Evolutionary conservation across 2,113 vertebrate genomes (phyloP).

Genomic region (Otis tarda): DNA sequence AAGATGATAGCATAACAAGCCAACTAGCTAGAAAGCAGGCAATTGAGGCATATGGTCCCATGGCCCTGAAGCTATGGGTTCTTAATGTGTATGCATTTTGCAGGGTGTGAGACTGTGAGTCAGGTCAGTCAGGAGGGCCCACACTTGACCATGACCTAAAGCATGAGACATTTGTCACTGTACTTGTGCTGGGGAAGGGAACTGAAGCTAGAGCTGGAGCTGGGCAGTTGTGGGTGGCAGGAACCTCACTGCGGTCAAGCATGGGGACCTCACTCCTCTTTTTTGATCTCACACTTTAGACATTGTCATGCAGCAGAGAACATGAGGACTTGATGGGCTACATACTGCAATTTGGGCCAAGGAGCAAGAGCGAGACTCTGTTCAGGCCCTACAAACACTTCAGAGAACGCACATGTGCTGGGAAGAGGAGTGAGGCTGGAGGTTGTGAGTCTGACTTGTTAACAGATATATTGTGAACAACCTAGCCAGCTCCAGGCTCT

Average conservation of each 20-base stretch:
- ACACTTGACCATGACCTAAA: not conserved
- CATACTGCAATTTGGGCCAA: not conserved
- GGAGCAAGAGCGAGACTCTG: not conserved
- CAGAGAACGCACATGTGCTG: not conserved
- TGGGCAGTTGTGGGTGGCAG: not conserved
- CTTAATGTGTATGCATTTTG: not conserved
- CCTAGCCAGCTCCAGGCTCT: not conserved
- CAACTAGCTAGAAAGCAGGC: not conserved
- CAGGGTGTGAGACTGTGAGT: not conserved
- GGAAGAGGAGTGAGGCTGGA: not conserved
- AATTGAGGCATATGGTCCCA: too few relatives aligned
- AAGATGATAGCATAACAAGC: not conserved
- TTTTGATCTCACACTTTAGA: not conserved
- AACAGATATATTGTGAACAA: not conserved
- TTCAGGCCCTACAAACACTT: not conserved
- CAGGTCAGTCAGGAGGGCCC: not conserved
- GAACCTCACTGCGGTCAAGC: not conserved
- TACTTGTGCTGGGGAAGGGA: not conserved
- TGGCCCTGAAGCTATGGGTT: not conserved
- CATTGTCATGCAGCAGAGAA: not conserved
- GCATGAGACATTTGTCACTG: not conserved
- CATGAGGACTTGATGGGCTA: not conserved
- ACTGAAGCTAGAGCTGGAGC: not conserved
- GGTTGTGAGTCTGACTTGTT: not conserved
- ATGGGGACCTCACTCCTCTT: not conserved